Evolutionary conservation across 2,888 invertebrate species (phyloP).

Genomic region (Dynastes maya): DNA sequence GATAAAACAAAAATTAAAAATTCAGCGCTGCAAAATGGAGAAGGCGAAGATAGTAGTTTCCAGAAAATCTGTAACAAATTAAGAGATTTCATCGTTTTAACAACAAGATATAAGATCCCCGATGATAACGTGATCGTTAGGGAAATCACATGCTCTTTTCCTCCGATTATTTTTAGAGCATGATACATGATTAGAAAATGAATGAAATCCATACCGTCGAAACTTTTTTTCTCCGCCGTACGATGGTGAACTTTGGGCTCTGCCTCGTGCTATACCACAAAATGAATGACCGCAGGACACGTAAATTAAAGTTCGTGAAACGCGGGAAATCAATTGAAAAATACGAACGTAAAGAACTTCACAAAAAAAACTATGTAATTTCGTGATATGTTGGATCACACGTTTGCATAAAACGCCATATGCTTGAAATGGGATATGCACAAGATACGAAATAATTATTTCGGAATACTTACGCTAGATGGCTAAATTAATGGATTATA

Average conservation of each 20-base stretch:
- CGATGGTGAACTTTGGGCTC: neutral
- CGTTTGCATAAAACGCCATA: constrained; percentile 50
- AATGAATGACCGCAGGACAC: constrained; percentile 1
- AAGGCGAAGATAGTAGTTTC: constrained; percentile 23
- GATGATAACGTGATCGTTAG: neutral
- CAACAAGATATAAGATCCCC: neutral
- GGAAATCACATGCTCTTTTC: constrained; percentile 31
- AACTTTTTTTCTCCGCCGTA: constrained; percentile 26
- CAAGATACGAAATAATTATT: neutral
- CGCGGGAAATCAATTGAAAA: constrained; percentile 29
- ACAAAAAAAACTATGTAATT: constrained; percentile 22
- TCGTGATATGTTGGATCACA: constrained; percentile 22
- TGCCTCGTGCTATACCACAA: neutral
- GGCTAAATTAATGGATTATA: neutral
- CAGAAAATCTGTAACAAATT: constrained; percentile 33
- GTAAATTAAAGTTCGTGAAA: constrained; percentile 27
- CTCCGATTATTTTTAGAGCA: constrained; percentile 33
- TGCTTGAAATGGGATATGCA: constrained; percentile 42
- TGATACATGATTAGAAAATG: constrained; percentile 25
- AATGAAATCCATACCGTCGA: constrained; percentile 43
- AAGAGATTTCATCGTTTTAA: neutral
- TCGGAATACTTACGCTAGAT: constrained; percentile 9
- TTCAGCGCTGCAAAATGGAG: constrained; percentile 41
- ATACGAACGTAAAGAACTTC: constrained; percentile 29
- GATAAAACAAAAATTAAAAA: constrained; percentile 51